Evolutionary conservation across 2,888 invertebrate genomes (phyloP), one percentile per base, ranked within the genome.

Genomic region (Mantis religiosa): DNA sequence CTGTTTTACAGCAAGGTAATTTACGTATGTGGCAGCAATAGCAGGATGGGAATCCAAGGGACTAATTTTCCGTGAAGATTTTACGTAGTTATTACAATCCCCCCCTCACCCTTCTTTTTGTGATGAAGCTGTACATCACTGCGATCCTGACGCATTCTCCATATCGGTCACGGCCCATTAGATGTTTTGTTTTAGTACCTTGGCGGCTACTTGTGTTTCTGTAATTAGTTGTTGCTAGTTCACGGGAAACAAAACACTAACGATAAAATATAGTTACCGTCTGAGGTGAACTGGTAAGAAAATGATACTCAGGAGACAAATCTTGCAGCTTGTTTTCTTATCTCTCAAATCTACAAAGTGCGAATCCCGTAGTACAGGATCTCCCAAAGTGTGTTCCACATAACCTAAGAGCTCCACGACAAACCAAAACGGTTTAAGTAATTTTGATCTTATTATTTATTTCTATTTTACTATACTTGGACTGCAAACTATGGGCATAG

Each of bases 101-200:
- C 14, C 14, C 15, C 20, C 54, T 71, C 54, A 15, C 25, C 54
- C 54, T 20, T 15, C 54, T 87, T 81, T 81, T 87, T 71, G 54
- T 71, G 82, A 81, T 87, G 81, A 87, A 81, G 85, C 47, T 12
- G 85, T 85, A 85, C 85, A 85, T 85, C 85, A 85, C 85, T n/a
- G 47, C 20, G 84, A 30, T 84, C 30, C 85, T 4, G 54, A 27
- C 20, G n/a, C 30, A 84, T 28, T n/a, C 47, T 27, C 54, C 85
- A n/a, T 85, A 54, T 54, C 85, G 81, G 71, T 81, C 87, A 81
- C 87, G 30, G 81, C 47, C 87, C 47, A 81, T 87, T 81, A 81
- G 15, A 87, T 81, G 81, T 87, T 71, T 71, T 71, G 54, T 71
- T 71, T 71, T 71, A 71, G 54, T 20, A 20, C 54, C 54, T 15